Base-by-base conservation (phyloP, 2,797 vertebrate species). In the Myotis findleyi region DNA sequence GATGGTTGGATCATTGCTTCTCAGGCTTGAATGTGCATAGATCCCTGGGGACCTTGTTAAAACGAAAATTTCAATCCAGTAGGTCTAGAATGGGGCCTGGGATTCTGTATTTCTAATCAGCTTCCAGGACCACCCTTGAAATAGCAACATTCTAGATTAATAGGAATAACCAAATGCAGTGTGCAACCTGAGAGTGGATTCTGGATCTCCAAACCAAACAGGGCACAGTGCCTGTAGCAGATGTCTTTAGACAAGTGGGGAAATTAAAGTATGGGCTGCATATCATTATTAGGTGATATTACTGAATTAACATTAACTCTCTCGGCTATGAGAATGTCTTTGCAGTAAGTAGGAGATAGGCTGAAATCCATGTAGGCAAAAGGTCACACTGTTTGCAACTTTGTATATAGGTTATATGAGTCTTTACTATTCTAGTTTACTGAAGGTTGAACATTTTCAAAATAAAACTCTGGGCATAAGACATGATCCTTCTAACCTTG, bases 101-200 rank as follows among this genome's bases (percentile, higher is more conserved):
- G 55, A 79, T 33, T 75, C 47, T 79, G 79, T 11, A 33, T 93
- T 96, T 93, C 57, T 92, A 64, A 81, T 6, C 41, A 86, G 6
- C 17, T 62, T 41, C 33, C 9, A 87, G 77, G 59, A 69, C 9
- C 8, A 36, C 18, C 9, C 30, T 81, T 84, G 71, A 76, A 73
- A 73, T 6, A 68, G 51, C 7, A 76, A 64, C 10, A 6, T 47
- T 73, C 49, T 84, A 69, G 55, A 27, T 77, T 38, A 57, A 47
- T 0, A 73, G 69, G 62, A 2, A 10, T 57, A 87, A 38, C 27
- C 41, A 83, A 77, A 68, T 38, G 21, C 1, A 8, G 17, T 76
- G 1, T 71, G 6, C 85, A 41, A 68, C 71, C 16, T 30, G 51
- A 33, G 47, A 33, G 14, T 53, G 55, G 47, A 38, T 62, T 72